Percentiles rank a stretch among this genome's conserved stretches.
Evolutionary conservation across 2,888 invertebrate species (phyloP).

Genomic region (Zygothrica quintamaculata): DNA sequence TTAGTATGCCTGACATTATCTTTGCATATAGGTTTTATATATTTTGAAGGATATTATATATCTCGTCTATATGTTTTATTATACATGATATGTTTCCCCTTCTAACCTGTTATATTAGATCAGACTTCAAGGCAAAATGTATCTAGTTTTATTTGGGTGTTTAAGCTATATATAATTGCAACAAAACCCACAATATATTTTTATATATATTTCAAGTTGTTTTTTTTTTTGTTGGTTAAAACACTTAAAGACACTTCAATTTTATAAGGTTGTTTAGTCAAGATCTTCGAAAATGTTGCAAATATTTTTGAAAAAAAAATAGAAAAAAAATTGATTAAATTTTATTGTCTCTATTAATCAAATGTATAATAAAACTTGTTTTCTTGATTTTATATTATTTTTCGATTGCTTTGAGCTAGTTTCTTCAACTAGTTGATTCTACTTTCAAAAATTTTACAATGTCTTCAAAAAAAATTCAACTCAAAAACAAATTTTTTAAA

Average conservation of each 20-base stretch:
- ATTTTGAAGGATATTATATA: too few relatives aligned
- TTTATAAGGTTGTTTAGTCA: neutral
- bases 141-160: neutral
- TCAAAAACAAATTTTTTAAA: neutral
- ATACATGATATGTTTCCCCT: too few relatives aligned
- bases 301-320: slow-evolving; percentile 21
- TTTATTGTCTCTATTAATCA: slow-evolving; percentile 58
- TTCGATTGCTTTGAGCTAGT: slow-evolving; percentile 45
- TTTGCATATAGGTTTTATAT: too few relatives aligned
- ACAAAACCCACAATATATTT: neutral
- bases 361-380: slow-evolving; percentile 48
- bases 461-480: neutral
- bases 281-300: slow-evolving; percentile 21
- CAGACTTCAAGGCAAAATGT: neutral
- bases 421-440: slow-evolving; percentile 55
- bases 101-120: too few relatives aligned
- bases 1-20: too few relatives aligned
- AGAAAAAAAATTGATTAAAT: slow-evolving; percentile 42
- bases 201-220: neutral
- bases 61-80: too few relatives aligned
- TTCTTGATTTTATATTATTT: too few relatives aligned
- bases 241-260: too few relatives aligned
- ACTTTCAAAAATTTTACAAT: slow-evolving; percentile 46
- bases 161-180: too few relatives aligned
- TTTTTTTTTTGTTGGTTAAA: neutral